Conservation (phyloP, 2,888 invertebrate species). For the Lasioglossum oenotherae region DNA sequence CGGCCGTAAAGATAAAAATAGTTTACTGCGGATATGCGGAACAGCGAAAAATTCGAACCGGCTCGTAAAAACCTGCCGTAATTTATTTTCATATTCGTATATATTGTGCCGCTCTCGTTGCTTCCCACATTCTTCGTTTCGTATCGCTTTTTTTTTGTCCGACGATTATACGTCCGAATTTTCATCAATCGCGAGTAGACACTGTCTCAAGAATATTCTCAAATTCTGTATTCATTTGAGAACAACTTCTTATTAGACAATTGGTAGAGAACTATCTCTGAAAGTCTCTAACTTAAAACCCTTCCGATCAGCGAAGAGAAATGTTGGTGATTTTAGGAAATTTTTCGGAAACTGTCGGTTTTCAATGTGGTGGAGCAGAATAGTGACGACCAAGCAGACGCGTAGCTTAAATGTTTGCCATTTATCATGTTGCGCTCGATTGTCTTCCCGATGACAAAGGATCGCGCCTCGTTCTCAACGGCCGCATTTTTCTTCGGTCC, state of each 20-base stretch:
- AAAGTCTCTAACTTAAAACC: not conserved
- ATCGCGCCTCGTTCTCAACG: conserved; percentile 49
- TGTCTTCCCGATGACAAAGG: conserved; percentile 69
- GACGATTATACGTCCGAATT: not conserved
- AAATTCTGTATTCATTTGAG: not conserved
- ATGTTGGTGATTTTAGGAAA: not conserved
- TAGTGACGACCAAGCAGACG: not conserved
- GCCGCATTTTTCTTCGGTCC: conserved; percentile 53
- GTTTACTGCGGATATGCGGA: conserved; percentile 47
- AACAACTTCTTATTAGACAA: not conserved
- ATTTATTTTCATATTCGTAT: conserved; percentile 54
- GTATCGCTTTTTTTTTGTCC: not conserved
- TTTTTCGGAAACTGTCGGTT: not conserved
- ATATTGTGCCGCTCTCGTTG: conserved; percentile 30
- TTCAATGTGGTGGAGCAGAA: not conserved
- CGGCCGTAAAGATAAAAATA: conserved; percentile 60
- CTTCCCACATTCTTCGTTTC: not conserved
- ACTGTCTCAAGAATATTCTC: not conserved
- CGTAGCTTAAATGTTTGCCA: conserved; percentile 56
- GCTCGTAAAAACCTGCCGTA: conserved; percentile 48
- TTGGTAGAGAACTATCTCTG: not conserved
- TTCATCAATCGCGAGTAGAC: not conserved
- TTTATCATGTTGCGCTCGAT: conserved; percentile 63
- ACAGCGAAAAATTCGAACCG: conserved; percentile 51
- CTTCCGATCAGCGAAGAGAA: no score